Evolutionary conservation across 2,888 invertebrate genomes (phyloP).

Genomic region (Drosophila colorata): DNA sequence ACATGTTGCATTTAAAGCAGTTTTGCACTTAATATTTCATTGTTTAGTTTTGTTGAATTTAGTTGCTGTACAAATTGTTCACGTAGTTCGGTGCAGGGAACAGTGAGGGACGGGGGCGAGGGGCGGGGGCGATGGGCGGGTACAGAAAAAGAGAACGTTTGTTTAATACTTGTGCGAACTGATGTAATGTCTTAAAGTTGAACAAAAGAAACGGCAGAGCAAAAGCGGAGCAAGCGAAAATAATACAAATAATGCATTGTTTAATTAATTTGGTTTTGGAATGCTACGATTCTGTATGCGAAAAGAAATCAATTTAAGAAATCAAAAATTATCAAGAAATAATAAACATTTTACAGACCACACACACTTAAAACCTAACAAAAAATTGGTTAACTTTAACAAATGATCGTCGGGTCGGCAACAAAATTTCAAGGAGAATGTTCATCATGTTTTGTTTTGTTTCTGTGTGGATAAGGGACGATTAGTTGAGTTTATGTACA

Average conservation of each 20-base stretch:
- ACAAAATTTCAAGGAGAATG: conserved; percentile 37
- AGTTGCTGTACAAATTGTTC: conserved; percentile 75
- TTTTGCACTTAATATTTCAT: conserved; percentile 74
- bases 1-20: conserved; percentile 68
- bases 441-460: conserved; percentile 34
- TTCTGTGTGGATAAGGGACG: conserved; percentile 39
- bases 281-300: conserved; percentile 74
- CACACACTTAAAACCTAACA: conserved; percentile 78
- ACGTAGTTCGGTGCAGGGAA: conserved; percentile 61
- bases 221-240: conserved; percentile 39
- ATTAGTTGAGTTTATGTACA: conserved; percentile 70
- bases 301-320: conserved; percentile 31
- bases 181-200: conserved; percentile 52
- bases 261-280: conserved; percentile 68
- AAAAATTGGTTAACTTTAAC: conserved; percentile 72
- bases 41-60: conserved; percentile 54
- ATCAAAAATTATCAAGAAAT: conserved; percentile 38
- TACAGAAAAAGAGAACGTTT: conserved; percentile 40
- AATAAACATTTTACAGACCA: conserved; percentile 60
- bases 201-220: conserved; percentile 31
- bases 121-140: conserved; percentile 19
- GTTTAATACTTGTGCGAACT: conserved; percentile 76
- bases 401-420: conserved; percentile 57
- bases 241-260: conserved; percentile 34
- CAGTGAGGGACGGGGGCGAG: conserved; percentile 23